Evolutionary conservation across 2,113 vertebrate genomes (phyloP), one percentile per base, ranked within the genome.

Genomic region (Hemiprocne comata): DNA sequence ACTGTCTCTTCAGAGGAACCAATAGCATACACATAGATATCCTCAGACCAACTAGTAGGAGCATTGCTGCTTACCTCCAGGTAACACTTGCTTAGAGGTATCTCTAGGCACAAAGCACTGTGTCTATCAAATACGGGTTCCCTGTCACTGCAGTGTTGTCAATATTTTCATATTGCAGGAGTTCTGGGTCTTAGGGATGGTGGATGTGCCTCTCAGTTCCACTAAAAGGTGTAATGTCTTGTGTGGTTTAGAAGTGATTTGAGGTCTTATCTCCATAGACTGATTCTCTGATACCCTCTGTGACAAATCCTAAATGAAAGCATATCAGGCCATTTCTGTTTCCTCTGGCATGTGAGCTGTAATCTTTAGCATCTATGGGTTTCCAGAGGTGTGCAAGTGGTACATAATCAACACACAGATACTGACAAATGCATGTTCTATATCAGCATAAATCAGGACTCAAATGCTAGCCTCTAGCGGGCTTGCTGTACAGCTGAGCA

Each of bases 381-480:
- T 89, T 87, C 89, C 3, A 3, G 91, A 82, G 66, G 76, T 17
- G 26, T 70, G 74, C 73, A 92, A 92, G 73, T 6, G 21, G 53
- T 61, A 69, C 53, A n/a, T 82, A 72, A 95, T 85, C 54, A 85
- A 89, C 25, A 2, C 76, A 62, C 31, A 28, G 69, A 89, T 50
- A 48, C 85, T 90, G 83, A 28, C 44, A 91, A 86, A 75, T 78
- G 57, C 53, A 48, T 31, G 55, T 26, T 62, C 77, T 74, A 11
- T 64, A 90, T 90, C 77, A 87, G 80, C 89, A 95, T 85, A 81
- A 96, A 92, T 79, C 89, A 92, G 61, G 69, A 20, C 44, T 57
- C 77, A 34, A 50, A 69, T 75, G 50, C 89, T 91, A 87, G 75
- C 34, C 80, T 67, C 74, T 89, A 87, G 92, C 94, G 93, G 86